These are phyloP conservation scores for Rhynchomys soricoides DNA, from an alignment of 2,113 vertebrate genomes.

Conservation along the genomic window DNA sequence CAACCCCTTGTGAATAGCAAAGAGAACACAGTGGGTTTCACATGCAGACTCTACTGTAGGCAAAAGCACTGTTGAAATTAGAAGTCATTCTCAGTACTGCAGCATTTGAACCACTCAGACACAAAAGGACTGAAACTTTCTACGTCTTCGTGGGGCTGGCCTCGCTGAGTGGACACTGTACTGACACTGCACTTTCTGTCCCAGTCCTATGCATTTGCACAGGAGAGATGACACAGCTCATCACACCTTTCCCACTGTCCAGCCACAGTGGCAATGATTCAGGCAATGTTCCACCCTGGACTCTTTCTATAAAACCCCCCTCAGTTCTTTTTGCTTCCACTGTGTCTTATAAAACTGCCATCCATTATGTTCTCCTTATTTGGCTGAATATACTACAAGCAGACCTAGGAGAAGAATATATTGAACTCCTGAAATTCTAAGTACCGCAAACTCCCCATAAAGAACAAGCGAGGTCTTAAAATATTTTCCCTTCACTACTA, in stretches of 20 bases:
- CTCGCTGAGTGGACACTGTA: neutral
- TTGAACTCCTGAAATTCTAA: neutral
- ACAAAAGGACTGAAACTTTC: neutral
- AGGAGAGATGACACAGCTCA: too few relatives aligned
- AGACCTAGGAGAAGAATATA: slow-evolving; percentile 39
- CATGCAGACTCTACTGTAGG: neutral
- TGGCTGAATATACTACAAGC: neutral
- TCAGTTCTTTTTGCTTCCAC: neutral
- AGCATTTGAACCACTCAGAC: neutral
- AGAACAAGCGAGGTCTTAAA: slow-evolving; percentile 20
- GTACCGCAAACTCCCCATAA: slow-evolving; percentile 40
- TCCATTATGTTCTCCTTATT: neutral
- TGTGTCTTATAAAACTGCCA: neutral
- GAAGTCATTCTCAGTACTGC: neutral
- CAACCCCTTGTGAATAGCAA: neutral
- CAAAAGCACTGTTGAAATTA: neutral
- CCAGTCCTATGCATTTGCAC: neutral
- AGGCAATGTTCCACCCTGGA: neutral
- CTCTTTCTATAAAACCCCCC: neutral
- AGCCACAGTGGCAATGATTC: neutral
- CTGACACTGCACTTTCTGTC: neutral
- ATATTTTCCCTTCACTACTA: slow-evolving; percentile 48
- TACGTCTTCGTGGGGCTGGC: fast-evolving
- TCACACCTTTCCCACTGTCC: neutral
- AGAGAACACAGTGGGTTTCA: neutral